A percentile compares a stretch with the other conserved stretches of the same genome.
These are phyloP conservation scores for Brevipalpus yothersi DNA, from an alignment of 1,140 invertebrate genomes.

Conservation along the genomic window DNA sequence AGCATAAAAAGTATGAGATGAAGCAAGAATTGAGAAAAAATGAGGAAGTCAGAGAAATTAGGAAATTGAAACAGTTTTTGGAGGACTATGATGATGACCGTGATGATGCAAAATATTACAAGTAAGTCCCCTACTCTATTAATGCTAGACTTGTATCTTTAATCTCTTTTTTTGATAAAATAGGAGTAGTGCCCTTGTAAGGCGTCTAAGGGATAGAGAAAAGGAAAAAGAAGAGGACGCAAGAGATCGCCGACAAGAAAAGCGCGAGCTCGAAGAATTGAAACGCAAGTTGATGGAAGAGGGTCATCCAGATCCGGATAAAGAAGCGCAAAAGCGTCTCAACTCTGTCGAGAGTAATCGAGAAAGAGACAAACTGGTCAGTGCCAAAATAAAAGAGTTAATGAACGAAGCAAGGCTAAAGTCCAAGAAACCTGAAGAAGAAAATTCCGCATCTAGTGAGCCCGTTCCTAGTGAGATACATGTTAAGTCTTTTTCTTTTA, in stretches of 20 bases:
- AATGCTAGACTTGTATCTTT: not conserved
- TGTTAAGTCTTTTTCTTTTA: constrained; percentile 8
- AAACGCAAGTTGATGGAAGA: constrained; percentile 53
- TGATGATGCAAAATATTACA: constrained; percentile 53
- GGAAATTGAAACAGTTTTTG: constrained; percentile 80
- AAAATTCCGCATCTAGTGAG: not conserved
- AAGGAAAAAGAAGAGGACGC: constrained; percentile 74
- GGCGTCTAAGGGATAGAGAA: constrained; percentile 60
- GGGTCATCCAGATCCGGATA: constrained; percentile 48
- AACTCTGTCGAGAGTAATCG: not conserved
- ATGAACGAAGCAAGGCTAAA: constrained; percentile 1
- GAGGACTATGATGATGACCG: constrained; percentile 96
- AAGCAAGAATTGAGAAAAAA: constrained; percentile 56
- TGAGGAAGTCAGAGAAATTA: constrained; percentile 63
- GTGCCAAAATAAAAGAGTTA: constrained; percentile 1
- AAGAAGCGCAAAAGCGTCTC: constrained; percentile 36
- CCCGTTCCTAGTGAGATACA: not conserved
- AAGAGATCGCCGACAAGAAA: constrained; percentile 64
- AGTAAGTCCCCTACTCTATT: constrained; percentile 5
- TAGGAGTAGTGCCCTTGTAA: constrained; percentile 60
- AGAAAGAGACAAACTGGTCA: not conserved
- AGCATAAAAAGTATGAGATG: constrained; percentile 69
- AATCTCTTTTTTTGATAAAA: constrained; percentile 8
- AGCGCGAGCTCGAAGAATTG: constrained; percentile 72
- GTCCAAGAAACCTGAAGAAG: not conserved